A percentile compares a stretch with the other conserved stretches of the same genome.
These are phyloP conservation scores for Bergia puertoricense DNA, from an alignment of 92 coral and sea anemone species.

Conservation along the genomic window DNA sequence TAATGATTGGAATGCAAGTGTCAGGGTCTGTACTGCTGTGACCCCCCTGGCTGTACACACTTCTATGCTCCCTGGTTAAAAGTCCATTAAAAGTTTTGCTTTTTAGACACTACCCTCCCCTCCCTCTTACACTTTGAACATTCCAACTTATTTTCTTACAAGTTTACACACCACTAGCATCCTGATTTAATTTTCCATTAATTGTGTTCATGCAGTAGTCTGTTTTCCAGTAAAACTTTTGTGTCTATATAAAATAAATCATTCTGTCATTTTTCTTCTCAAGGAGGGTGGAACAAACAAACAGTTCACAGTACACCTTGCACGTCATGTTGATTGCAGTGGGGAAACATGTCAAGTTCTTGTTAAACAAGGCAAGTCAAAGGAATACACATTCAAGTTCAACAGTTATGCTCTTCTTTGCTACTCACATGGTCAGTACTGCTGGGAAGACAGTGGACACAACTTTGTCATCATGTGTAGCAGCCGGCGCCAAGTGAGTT, in stretches of 20 bases:
- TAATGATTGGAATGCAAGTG: conserved; percentile 28
- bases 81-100: background rate
- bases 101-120: background rate
- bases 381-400: conserved; percentile 31
- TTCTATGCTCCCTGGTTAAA: no score
- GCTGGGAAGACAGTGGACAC: conserved; percentile 26
- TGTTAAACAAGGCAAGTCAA: conserved; percentile 15
- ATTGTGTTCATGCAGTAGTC: no score
- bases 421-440: conserved; percentile 18
- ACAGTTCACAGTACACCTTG: conserved; percentile 2
- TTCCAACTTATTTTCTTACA: no score
- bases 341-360: conserved; percentile 27
- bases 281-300: conserved; percentile 39
- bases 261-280: background rate
- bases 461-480: conserved; percentile 22
- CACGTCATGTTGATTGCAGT: conserved; percentile 1
- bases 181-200: no score
- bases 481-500: background rate
- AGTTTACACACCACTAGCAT: no score
- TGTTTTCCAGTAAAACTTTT: no score
- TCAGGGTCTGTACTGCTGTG: background rate
- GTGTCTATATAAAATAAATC: no score
- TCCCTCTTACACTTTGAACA: no score
- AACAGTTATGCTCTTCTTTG: conserved; percentile 19
- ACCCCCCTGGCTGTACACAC: background rate